Evolutionary conservation across 1,140 invertebrate species (phyloP), one percentile per base, ranked within the genome.

Genomic region (Drosophila bocqueti): DNA sequence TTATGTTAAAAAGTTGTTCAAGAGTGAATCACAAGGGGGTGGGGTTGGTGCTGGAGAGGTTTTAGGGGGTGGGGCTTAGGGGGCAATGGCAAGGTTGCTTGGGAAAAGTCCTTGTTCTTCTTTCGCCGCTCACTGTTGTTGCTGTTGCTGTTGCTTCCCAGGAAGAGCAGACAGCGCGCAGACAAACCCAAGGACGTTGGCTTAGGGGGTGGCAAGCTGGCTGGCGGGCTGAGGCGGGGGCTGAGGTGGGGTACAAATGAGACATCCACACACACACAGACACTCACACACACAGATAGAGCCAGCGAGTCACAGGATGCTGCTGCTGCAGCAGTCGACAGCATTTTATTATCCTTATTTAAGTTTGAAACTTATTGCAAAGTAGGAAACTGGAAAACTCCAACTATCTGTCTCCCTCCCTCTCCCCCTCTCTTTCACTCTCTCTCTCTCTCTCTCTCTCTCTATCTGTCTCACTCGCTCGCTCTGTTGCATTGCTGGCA

Each of bases 311-410:
- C 71, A 58, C 47, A 73, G 71, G 67, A 73, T 61, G 67, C 71
- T 61, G 67, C 71, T 73, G 29, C 29, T 73, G 29, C 64, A 71
- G 85, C 79, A 82, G 81, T 91, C 79, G 83, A 81, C 76, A 90
- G 86, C 86, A 91, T 91, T 91, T 91, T 91, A 91, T 91, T 90
- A 91, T 91, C 89, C 87, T 91, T 91, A 91, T 91, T 91, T 91
- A 87, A 91, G 83, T 91, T 91, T 84, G 63, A 89, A 91, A 91
- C 84, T 91, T 91, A 91, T 91, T 91, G 87, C 89, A 91, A 91
- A 91, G 87, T 91, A 81, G 89, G 69, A 91, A 91, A 77, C 75
- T 77, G 75, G 54, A 60, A 76, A 77, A 91, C 87, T 91, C 74
- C 58, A 76, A 87, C 79, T 81, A 69, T 91, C 73, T 86, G 60